Evolutionary conservation across 2,113 vertebrate genomes (phyloP).

Genomic region (Chunga burmeisteri): DNA sequence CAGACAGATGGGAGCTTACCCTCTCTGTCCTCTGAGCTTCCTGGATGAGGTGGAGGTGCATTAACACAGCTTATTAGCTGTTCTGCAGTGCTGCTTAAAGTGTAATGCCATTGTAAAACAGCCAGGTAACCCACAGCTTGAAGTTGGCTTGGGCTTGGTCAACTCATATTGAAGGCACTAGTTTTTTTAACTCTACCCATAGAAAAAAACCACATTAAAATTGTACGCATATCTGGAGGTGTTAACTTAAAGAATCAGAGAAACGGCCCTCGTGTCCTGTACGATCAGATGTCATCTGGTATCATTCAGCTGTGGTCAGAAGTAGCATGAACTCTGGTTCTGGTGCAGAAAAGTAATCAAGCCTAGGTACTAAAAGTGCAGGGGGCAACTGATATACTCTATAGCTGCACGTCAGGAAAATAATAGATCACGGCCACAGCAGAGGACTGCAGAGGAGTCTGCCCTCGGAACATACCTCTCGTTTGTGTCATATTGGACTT

Average conservation of each 20-base stretch:
- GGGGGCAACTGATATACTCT: accelerated
- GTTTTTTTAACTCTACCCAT: neutral
- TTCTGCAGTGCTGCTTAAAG: neutral
- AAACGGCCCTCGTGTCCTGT: neutral
- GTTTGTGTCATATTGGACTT: neutral
- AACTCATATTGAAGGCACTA: neutral
- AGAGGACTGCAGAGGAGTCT: neutral
- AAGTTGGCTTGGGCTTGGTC: neutral
- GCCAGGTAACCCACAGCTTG: neutral
- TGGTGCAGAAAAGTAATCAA: neutral
- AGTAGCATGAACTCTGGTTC: neutral
- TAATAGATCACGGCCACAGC: neutral
- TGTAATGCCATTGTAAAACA: neutral
- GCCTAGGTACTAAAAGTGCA: neutral
- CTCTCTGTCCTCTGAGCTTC: constrained; percentile 23
- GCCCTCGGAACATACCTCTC: neutral
- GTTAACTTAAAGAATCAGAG: neutral
- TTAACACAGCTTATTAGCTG: neutral
- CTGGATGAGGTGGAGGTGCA: neutral
- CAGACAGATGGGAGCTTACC: constrained; percentile 29
- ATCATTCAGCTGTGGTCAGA: neutral
- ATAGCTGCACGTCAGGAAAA: neutral
- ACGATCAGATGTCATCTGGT: neutral
- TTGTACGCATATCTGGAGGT: accelerated
- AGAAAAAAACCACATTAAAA: neutral